Evolutionary conservation across 2,113 vertebrate genomes (phyloP).

Genomic region (Tyrannus savana): DNA sequence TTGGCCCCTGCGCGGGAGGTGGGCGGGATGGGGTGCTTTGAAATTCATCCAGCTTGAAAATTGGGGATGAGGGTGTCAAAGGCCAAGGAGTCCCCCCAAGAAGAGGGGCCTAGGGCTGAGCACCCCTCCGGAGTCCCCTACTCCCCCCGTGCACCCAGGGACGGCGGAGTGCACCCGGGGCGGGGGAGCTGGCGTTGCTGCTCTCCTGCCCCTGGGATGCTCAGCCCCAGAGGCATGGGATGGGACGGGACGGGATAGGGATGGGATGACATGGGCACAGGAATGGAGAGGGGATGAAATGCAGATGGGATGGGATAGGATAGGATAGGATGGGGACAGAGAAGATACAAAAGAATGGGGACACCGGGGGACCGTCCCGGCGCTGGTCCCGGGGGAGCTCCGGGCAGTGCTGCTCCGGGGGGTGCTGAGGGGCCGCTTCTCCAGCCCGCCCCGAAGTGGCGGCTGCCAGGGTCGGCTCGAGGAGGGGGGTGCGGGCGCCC

Average conservation of each 20-base stretch:
- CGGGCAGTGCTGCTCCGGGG: background rate
- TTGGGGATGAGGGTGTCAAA: background rate
- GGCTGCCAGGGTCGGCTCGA: background rate
- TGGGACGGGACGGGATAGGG: no score
- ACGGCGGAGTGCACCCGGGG: background rate
- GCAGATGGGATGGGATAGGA: background rate
- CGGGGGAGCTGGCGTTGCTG: background rate
- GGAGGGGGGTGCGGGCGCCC: background rate
- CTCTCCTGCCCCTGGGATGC: background rate
- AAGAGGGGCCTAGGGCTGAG: background rate
- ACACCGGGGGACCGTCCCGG: background rate
- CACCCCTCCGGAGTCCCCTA: background rate
- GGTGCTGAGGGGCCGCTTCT: background rate
- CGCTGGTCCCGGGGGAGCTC: background rate
- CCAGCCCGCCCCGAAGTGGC: background rate
- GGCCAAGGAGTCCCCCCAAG: background rate
- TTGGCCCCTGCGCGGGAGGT: background rate
- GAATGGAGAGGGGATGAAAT: background rate
- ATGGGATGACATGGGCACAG: background rate
- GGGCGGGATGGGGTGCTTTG: background rate
- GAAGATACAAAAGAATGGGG: background rate
- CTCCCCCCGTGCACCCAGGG: background rate
- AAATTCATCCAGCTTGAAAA: background rate
- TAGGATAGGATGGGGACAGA: background rate
- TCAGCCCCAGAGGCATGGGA: background rate